These are phyloP conservation scores for Ivindomyrus marchei DNA, from an alignment of 2,113 vertebrate species.

Conservation along the genomic window DNA sequence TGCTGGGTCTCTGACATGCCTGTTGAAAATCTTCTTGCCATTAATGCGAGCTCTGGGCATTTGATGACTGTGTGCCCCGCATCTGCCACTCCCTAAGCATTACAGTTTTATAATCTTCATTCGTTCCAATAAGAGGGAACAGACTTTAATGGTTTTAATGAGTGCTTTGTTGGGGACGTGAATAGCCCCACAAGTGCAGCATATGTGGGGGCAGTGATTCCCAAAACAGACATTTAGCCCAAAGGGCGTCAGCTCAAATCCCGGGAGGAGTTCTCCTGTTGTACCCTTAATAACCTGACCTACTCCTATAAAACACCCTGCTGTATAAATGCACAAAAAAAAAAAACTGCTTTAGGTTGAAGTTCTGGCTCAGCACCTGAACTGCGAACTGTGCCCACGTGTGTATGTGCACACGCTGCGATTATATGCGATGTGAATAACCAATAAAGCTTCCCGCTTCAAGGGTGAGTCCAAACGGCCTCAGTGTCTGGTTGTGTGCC, in stretches of 20 bases:
- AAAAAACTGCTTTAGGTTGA: not conserved
- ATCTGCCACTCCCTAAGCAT: not conserved
- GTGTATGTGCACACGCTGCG: not conserved
- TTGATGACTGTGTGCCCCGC: not conserved
- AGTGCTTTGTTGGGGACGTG: not conserved
- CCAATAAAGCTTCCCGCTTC: not conserved
- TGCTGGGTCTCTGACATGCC: not conserved
- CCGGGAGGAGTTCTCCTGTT: not conserved
- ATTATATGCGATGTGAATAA: not conserved
- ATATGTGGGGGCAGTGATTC: not conserved
- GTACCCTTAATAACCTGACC: not conserved
- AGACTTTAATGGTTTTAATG: not conserved
- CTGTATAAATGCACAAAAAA: not conserved
- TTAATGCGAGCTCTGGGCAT: not conserved
- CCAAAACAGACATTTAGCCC: not conserved
- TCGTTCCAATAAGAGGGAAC: not conserved
- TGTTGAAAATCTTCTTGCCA: not conserved
- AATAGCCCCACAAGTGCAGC: not conserved
- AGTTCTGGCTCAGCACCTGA: not conserved
- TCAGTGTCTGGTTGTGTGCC: not conserved
- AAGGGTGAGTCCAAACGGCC: not conserved
- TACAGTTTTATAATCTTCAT: not conserved
- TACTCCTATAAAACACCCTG: not conserved
- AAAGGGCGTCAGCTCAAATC: not conserved
- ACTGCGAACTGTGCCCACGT: not conserved